phyloP scores from a whole-genome alignment of 2,797 vertebrate species.

The Diplodus sargus region DNA sequence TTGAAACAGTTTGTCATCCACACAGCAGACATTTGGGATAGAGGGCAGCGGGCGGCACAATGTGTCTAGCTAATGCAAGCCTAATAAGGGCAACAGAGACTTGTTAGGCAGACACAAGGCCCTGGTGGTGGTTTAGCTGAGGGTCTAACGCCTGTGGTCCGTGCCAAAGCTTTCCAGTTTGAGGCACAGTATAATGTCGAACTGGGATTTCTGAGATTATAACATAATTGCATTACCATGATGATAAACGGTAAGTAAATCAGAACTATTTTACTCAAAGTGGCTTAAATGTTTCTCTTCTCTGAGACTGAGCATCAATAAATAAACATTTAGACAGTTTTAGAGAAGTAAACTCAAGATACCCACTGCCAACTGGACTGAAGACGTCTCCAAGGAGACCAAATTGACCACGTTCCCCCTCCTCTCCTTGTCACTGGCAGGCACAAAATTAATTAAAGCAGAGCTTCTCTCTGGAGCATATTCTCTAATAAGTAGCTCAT shows the following conservation, averaged over 20 bases:
- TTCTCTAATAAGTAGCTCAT: constrained; percentile 82
- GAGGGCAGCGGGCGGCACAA: constrained; percentile 35
- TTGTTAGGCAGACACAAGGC: constrained; percentile 66
- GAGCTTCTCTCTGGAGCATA: constrained; percentile 68
- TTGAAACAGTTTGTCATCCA: constrained; percentile 56
- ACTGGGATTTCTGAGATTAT: constrained; percentile 15
- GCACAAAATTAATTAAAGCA: constrained; percentile 82
- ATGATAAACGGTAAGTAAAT: neutral
- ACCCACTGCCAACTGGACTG: constrained; percentile 21
- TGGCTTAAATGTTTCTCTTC: constrained; percentile 3
- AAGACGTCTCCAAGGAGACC: constrained; percentile 63
- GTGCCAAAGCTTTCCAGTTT: constrained; percentile 45
- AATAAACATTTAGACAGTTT: constrained; percentile 1
- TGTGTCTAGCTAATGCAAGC: constrained; percentile 52
- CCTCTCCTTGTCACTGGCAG: constrained; percentile 65
- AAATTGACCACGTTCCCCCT: constrained; percentile 63
- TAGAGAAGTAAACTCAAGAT: constrained; percentile 21
- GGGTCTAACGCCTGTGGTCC: constrained; percentile 33
- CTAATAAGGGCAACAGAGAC: constrained; percentile 79
- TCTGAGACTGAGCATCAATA: neutral
- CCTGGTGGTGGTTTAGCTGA: constrained; percentile 45
- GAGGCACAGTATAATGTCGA: constrained; percentile 22
- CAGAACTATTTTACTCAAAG: neutral
- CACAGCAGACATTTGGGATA: constrained; percentile 26
- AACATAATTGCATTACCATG: constrained; percentile 21